Conservation (phyloP, 2,113 vertebrate species). For the Ciconia maguari region DNA sequence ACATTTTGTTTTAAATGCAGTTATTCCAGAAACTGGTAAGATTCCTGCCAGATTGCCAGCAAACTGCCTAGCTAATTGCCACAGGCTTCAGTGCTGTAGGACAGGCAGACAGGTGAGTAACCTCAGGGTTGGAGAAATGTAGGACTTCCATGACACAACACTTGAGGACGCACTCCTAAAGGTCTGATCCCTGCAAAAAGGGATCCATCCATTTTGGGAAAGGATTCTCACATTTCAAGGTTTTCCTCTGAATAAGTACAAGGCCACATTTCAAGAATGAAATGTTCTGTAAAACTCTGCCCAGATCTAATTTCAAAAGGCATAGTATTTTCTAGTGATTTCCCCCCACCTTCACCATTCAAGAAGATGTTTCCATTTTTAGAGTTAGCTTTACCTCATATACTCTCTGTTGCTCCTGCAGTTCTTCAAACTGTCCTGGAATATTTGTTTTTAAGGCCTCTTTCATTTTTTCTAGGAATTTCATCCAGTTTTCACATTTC, state of each 20-base stretch:
- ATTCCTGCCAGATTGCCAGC: neutral
- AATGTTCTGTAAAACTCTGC: neutral
- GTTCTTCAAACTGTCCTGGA: slow-evolving; percentile 70
- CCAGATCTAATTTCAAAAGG: neutral
- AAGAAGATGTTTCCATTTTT: neutral
- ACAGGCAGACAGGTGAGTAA: neutral
- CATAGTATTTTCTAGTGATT: neutral
- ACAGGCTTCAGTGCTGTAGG: neutral
- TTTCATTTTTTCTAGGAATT: slow-evolving; percentile 85
- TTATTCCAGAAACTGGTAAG: neutral
- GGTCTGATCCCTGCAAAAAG: neutral
- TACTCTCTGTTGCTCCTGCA: slow-evolving; percentile 83
- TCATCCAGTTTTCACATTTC: slow-evolving; percentile 87
- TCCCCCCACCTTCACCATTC: neutral
- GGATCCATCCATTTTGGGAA: neutral
- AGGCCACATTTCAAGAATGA: neutral
- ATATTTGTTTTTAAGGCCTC: slow-evolving; percentile 75
- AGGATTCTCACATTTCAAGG: neutral
- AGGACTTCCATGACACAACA: neutral
- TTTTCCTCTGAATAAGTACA: neutral
- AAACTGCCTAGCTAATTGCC: neutral
- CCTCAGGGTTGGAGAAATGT: neutral
- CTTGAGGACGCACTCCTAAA: neutral
- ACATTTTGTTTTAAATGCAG: neutral
- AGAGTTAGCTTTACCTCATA: slow-evolving; percentile 78